Evolutionary conservation across 2,797 vertebrate genomes (phyloP).

Genomic region (Spinus olivaceus): DNA sequence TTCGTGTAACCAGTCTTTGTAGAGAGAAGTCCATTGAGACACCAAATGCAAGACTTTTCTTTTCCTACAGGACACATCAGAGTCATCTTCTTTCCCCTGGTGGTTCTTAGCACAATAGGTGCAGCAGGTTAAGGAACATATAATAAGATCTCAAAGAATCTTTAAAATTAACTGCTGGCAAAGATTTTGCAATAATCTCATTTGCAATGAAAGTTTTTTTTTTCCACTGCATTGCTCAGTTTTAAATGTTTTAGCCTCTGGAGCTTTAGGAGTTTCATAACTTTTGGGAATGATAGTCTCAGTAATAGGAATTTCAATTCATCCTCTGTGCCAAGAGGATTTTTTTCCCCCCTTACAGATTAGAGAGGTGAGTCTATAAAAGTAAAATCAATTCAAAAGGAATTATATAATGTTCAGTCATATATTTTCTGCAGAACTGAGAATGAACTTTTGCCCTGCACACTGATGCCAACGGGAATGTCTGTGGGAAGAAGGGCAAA

Average conservation of each 20-base stretch:
- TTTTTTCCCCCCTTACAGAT: background rate
- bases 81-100: conserved; percentile 85
- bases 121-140: conserved; percentile 72
- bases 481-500: background rate
- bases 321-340: background rate
- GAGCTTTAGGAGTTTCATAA: background rate
- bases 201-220: background rate
- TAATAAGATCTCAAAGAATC: background rate
- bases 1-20: conserved; percentile 88
- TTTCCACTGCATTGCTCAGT: background rate
- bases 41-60: conserved; percentile 92
- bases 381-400: conserved; percentile 26
- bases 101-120: conserved; percentile 92
- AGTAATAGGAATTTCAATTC: background rate
- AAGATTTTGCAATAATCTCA: background rate
- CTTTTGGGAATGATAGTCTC: background rate
- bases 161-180: background rate
- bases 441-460: background rate
- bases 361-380: background rate
- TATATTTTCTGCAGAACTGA: background rate
- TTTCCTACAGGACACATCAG: conserved; percentile 88
- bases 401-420: background rate
- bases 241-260: background rate
- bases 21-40: conserved; percentile 90
- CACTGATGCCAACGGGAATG: accelerated